Evolutionary conservation across 2,888 invertebrate species (phyloP).

Genomic region (Chouioia cunea): DNA sequence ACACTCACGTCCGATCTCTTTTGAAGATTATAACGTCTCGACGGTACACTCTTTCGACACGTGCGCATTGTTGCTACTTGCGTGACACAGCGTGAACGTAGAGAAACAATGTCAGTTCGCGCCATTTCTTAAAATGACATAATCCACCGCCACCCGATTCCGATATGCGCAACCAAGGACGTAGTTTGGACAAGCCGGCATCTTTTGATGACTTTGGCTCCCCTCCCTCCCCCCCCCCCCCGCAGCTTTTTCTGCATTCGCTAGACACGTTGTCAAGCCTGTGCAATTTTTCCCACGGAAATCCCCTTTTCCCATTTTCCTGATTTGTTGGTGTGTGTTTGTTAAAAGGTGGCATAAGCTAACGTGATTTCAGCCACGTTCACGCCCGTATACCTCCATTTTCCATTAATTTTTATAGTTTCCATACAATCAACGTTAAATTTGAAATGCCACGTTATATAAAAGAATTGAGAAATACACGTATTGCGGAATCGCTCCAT

Average conservation of each 20-base stretch:
- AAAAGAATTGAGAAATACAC: not conserved
- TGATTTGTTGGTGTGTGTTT: not conserved
- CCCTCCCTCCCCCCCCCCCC: not conserved
- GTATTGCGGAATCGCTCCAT: constrained; percentile 2
- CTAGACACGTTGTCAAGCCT: no score
- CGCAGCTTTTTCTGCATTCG: no score
- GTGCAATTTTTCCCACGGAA: no score
- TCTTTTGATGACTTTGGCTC: not conserved
- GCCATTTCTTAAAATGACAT: constrained; percentile 22
- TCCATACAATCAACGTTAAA: not conserved
- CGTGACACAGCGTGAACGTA: not conserved
- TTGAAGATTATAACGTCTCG: constrained; percentile 17
- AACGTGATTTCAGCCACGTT: no score
- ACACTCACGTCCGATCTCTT: constrained; percentile 27
- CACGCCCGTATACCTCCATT: no score
- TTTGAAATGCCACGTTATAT: not conserved
- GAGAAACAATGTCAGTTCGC: constrained; percentile 36
- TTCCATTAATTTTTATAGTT: not conserved
- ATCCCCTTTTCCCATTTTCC: not conserved
- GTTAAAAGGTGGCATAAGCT: no score
- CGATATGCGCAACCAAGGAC: constrained; percentile 32
- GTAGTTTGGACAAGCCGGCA: constrained; percentile 6
- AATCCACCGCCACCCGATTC: constrained; percentile 14
- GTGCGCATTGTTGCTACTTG: constrained; percentile 5
- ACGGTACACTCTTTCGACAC: constrained; percentile 17